Conservation (phyloP, 1,140 invertebrate species). For the Bombyx mandarina region DNA sequence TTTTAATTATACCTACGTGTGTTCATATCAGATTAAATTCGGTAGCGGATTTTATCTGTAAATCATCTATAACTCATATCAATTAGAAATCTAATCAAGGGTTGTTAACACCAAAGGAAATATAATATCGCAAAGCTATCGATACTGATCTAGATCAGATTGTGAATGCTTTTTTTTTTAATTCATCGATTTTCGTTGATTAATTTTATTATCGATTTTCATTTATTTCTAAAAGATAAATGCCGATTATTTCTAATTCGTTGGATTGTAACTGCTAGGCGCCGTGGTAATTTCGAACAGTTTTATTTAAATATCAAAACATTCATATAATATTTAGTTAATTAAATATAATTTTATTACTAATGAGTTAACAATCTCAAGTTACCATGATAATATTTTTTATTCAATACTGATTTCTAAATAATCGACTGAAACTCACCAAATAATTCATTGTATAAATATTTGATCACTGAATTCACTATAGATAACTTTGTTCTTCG, state of each 20-base stretch:
- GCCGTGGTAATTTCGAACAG: too few relatives aligned
- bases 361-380: too few relatives aligned
- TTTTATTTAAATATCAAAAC: too few relatives aligned
- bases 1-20: too few relatives aligned
- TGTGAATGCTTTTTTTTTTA: slow-evolving; percentile 2
- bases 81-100: slow-evolving; percentile 3
- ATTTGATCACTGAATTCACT: neutral
- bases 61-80: slow-evolving; percentile 5
- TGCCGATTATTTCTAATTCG: too few relatives aligned
- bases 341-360: too few relatives aligned
- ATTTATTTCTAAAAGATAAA: neutral
- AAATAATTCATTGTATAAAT: slow-evolving; percentile 4
- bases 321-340: too few relatives aligned
- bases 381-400: too few relatives aligned
- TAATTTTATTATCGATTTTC: neutral
- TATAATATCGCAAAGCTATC: slow-evolving; percentile 6
- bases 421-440: slow-evolving; percentile 1
- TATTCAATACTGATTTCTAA: neutral
- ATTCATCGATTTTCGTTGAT: slow-evolving; percentile 1
- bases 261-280: too few relatives aligned
- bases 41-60: slow-evolving; percentile 5
- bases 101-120: slow-evolving; percentile 1
- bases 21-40: slow-evolving; percentile 2
- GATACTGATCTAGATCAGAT: slow-evolving; percentile 4
- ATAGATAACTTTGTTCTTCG: neutral